phyloP scores from a whole-genome alignment of 2,888 invertebrate species.

The Synergus itoensis region DNA sequence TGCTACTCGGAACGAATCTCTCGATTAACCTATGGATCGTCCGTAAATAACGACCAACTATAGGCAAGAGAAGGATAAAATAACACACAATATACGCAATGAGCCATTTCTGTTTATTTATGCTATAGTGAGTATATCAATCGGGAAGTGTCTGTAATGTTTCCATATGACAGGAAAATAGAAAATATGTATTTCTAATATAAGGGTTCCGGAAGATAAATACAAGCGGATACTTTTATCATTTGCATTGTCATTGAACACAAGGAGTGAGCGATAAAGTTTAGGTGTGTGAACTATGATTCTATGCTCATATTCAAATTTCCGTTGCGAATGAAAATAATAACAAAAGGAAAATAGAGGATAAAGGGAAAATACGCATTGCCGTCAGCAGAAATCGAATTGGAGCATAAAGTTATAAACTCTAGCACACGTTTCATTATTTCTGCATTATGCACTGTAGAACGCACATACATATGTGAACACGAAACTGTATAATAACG shows the following conservation, averaged over 20 bases:
- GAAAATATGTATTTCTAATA: not conserved
- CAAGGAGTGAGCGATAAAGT: not conserved
- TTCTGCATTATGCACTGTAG: constrained; percentile 6
- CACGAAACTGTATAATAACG: not conserved
- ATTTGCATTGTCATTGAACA: not conserved
- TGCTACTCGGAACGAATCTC: constrained; percentile 24
- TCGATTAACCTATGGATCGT: constrained; percentile 25
- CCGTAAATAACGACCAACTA: not conserved
- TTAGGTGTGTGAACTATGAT: not conserved
- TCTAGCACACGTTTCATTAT: constrained; percentile 9
- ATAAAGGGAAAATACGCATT: constrained; percentile 31
- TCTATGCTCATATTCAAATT: not conserved
- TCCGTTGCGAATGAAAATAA: not conserved
- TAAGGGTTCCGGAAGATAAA: not conserved
- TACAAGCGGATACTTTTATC: not conserved
- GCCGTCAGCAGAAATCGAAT: not conserved
- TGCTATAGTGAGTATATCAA: not conserved
- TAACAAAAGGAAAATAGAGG: constrained; percentile 38
- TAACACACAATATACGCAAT: not conserved
- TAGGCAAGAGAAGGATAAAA: not conserved
- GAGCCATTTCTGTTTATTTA: not conserved
- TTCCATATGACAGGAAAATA: not conserved
- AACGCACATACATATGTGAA: not conserved
- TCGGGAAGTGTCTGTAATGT: not conserved
- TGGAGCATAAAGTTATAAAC: constrained; percentile 22